These are phyloP conservation scores for Bombus confusus DNA, from an alignment of 1,140 invertebrate genomes.

Conservation along the genomic window DNA sequence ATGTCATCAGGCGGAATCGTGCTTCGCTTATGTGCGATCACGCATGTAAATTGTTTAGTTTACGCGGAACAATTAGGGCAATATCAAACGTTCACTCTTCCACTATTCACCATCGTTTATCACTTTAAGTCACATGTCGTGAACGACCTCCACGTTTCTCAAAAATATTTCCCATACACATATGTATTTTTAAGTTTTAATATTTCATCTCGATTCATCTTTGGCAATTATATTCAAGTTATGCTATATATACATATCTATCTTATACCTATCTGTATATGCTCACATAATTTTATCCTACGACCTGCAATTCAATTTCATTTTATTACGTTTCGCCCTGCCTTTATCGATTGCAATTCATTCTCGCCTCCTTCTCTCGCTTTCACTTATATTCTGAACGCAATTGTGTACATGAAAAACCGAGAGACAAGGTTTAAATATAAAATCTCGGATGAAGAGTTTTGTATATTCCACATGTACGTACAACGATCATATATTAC, in stretches of 20 bases:
- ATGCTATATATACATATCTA: too few relatives aligned
- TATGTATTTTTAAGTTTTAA: too few relatives aligned
- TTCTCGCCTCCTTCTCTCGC: neutral
- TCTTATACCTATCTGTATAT: too few relatives aligned
- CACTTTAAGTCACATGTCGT: neutral
- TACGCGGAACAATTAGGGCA: neutral
- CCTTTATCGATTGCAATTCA: neutral
- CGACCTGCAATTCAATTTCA: neutral
- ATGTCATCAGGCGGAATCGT: neutral
- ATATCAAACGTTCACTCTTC: neutral
- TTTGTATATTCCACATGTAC: conserved; percentile 29
- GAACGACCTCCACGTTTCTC: neutral
- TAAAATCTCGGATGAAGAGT: neutral
- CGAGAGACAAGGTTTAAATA: neutral
- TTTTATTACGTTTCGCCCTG: neutral
- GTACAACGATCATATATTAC: conserved; percentile 54
- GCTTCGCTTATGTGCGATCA: neutral
- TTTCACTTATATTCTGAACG: neutral
- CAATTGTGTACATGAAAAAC: neutral
- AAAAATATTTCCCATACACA: too few relatives aligned
- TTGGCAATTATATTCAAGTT: neutral
- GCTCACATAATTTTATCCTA: neutral
- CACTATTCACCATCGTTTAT: neutral
- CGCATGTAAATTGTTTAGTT: neutral
- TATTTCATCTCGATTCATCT: too few relatives aligned